Conservation (phyloP, 1,140 invertebrate species). For the Musca vetustissima region DNA sequence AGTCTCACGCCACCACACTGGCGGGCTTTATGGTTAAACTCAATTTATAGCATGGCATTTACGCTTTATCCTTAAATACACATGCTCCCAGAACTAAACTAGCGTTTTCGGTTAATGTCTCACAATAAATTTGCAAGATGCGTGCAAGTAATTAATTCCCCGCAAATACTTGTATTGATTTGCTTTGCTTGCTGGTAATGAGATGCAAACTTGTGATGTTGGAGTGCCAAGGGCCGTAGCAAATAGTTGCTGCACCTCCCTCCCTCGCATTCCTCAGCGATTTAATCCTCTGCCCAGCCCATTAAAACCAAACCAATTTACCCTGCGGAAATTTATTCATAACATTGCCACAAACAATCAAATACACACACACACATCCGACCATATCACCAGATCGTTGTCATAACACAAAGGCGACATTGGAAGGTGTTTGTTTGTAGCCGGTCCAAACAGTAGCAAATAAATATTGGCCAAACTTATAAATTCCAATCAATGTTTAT, state of each 20-base stretch:
- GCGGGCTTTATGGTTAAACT: conserved; percentile 4
- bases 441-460: neutral
- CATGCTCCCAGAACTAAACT: neutral
- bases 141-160: conserved; percentile 19
- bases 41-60: conserved; percentile 4
- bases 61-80: conserved; percentile 5
- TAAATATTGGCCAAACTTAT: conserved; percentile 5
- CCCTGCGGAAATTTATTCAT: conserved; percentile 9
- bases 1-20: neutral
- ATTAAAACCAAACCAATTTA: conserved; percentile 16
- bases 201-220: conserved; percentile 21
- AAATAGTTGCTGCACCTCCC: too few species aligned
- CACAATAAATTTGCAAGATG: conserved; percentile 14
- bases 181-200: neutral
- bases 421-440: too few species aligned
- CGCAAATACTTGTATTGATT: conserved; percentile 13
- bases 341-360: neutral
- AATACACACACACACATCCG: too few species aligned
- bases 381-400: too few species aligned
- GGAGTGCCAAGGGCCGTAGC: too few species aligned
- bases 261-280: neutral
- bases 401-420: too few species aligned
- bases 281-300: conserved; percentile 1
- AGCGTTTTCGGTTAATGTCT: too few species aligned
- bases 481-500: conserved; percentile 22